Base-by-base conservation (phyloP, 2,888 invertebrate species). In the Phyllotreta cruciferae region DNA sequence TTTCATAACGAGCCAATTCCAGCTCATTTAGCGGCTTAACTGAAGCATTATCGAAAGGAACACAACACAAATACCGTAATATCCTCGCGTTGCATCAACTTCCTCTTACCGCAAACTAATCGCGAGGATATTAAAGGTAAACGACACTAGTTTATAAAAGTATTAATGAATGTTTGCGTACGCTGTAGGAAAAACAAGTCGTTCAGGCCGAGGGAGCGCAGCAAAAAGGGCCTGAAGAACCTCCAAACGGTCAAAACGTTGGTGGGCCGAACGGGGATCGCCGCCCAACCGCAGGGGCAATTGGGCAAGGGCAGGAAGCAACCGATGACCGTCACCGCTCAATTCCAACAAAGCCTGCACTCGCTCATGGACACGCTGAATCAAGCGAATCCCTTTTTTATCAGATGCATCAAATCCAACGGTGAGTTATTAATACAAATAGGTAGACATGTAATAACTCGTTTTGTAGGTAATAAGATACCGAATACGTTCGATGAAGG, bases 131-230 rank as follows among this genome's bases (percentile, higher is more conserved):
- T n/a, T n/a, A n/a, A n/a, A n/a, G n/a, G n/a, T n/a, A n/a, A n/a
- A n/a, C n/a, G n/a, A n/a, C n/a, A n/a, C n/a, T n/a, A n/a, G n/a
- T n/a, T n/a, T n/a, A n/a, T n/a, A n/a, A n/a, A n/a, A n/a, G n/a
- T n/a, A n/a, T n/a, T n/a, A n/a, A n/a, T n/a, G n/a, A n/a, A n/a
- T n/a, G n/a, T n/a, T n/a, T n/a, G n/a, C n/a, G n/a, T n/a, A n/a
- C n/a, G n/a, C n/a, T n/a, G n/a, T n/a, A n/a, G 94, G 90, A 94
- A 94, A 85, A 94, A 93, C 85, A 94, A 94, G 83, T 94, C 94
- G 66, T 94, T 93, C 83, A 88, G 93, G 74, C 93, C 94, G n/a
- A 86, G 92, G 60, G 90, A 92, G 80, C 85, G 92, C 61, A 89
- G 92, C 75, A 92, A 92, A 82, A 92, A 94, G 78, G 93, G 93